Evolutionary conservation across 2,888 invertebrate genomes (phyloP), one percentile per base, ranked within the genome.

Genomic region (Mylabris sibirica): DNA sequence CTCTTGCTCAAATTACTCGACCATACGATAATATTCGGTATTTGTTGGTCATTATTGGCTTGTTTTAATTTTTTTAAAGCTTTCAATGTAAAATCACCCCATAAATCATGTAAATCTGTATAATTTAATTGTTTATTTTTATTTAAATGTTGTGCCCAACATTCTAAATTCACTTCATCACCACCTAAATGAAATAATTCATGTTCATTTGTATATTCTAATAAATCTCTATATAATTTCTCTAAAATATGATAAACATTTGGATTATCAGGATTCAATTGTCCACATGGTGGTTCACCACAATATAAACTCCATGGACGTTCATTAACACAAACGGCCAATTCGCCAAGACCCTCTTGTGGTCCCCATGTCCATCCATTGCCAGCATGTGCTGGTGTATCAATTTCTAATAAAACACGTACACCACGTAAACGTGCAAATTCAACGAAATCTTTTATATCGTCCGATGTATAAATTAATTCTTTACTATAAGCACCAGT

Each of bases 371-470:
- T 90, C 94, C 94, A 95, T 0, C 95, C 95, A 75, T 93, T 92
- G 3, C 95, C 94, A 2, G 93, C 93, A 84, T 96, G 96, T 4
- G 95, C 95, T 0, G 97, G 97, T 12, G 95, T 92, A 85, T 97
- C 97, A 66, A 97, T 91, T 85, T 98, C 98, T 0, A 97, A 89
- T 64, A 98, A 85, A 12, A 97, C 91, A 72, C 97, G 89, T 64
- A 98, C 90, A 0, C 97, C 98, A 68, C 95, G 88, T n/a, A 93
- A 82, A 73, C 90, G 87, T 0, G 94, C 95, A 80, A 92, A 94
- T 44, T 91, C 89, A 3, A 94, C 91, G 44, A 97, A 86, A 22
- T 91, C 91, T 63, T 87, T 87, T 41, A 93, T 88, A 77, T 94
- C 93, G 12, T 90, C 90, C 2, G 90, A 86, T 0, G 91, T 89